Base-by-base conservation (phyloP, 1,140 invertebrate genomes). In the Campoletis sonorensis region DNA sequence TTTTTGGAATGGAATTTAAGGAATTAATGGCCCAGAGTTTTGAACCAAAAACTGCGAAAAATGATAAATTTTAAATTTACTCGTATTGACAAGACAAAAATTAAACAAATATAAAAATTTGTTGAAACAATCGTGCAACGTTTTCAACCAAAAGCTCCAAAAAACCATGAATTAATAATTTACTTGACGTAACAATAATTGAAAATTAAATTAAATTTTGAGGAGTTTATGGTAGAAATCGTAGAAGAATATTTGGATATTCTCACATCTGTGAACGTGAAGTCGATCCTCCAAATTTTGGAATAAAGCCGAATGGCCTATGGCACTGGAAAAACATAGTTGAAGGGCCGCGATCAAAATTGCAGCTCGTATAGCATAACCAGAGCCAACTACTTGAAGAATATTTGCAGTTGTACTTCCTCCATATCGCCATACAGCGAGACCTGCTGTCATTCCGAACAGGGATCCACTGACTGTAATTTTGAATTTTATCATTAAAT, bases 61-160 rank as follows among this genome's bases (percentile, higher is more conserved):
- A n/a, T n/a, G n/a, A n/a, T n/a, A n/a, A n/a, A n/a, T n/a, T n/a
- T n/a, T n/a, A n/a, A n/a, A n/a, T n/a, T n/a, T n/a, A n/a, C n/a
- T n/a, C n/a, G n/a, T n/a, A n/a, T n/a, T n/a, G n/a, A n/a, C n/a
- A n/a, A n/a, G n/a, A n/a, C n/a, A n/a, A n/a, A n/a, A n/a, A n/a
- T n/a, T n/a, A n/a, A n/a, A n/a, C n/a, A n/a, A n/a, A n/a, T n/a
- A n/a, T n/a, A n/a, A n/a, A n/a, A n/a, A n/a, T n/a, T n/a, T n/a
- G n/a, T n/a, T n/a, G n/a, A n/a, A n/a, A n/a, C n/a, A n/a, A 97
- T 89, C 0, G 96, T 88, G 77, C 96, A 96, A 10, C 98, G 93
- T 87, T 95, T 96, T 89, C 94, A 93, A 76, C 94, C 95, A 86
- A 98, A 98, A n/a, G n/a, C n/a, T n/a, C n/a, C n/a, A n/a, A n/a